Conservation (phyloP, 2,888 invertebrate species). For the Oegoconia quadripuncta region DNA sequence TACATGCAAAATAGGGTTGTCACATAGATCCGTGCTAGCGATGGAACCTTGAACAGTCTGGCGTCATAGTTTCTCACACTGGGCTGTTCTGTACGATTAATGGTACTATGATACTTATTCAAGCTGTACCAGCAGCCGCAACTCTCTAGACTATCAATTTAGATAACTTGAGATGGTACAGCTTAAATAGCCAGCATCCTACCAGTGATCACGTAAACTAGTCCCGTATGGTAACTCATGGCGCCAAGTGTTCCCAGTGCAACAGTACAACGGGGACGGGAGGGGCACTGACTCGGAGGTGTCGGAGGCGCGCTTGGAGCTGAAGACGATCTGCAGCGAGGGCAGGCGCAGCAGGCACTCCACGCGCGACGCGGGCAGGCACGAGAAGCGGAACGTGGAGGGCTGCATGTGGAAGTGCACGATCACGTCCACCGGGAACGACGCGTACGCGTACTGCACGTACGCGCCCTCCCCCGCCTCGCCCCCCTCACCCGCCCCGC, state of each 20-base stretch:
- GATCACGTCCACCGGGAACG: slow-evolving; percentile 98
- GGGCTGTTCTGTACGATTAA: no score
- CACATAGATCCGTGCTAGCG: no score
- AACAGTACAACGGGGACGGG: not conserved
- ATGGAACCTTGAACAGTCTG: no score
- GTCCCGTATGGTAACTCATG: no score
- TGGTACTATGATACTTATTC: no score
- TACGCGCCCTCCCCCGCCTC: slow-evolving; percentile 78
- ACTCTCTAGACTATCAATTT: no score
- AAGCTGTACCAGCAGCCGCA: no score
- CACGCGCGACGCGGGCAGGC: slow-evolving; percentile 95
- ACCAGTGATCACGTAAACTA: no score
- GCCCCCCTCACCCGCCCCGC: slow-evolving; percentile 11
- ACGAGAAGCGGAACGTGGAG: slow-evolving; percentile 96
- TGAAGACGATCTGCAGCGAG: slow-evolving; percentile 97
- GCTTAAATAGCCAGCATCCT: no score
- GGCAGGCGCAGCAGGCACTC: slow-evolving; percentile 98
- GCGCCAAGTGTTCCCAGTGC: not conserved
- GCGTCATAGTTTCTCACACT: no score
- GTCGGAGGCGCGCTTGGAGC: slow-evolving; percentile 92
- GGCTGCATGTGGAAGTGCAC: slow-evolving; percentile 99
- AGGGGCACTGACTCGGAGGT: slow-evolving; percentile 83
- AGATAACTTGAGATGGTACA: no score
- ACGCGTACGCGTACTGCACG: slow-evolving; percentile 91
- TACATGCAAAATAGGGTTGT: no score